Conservation (phyloP, 1,140 invertebrate species). For the Polypedilum pembai region DNA sequence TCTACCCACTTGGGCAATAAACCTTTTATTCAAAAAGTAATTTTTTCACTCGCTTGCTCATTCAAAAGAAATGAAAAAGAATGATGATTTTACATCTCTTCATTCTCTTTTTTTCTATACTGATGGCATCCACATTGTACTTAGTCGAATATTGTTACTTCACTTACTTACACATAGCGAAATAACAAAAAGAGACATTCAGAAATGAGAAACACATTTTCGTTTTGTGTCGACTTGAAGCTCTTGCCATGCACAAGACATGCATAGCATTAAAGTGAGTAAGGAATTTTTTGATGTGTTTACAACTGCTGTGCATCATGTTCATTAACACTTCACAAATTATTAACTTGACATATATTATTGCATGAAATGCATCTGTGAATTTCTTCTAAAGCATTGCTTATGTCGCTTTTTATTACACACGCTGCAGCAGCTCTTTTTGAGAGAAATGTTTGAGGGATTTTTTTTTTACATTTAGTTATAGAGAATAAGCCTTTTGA, state of each 20-base stretch:
- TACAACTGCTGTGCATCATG: slow-evolving; percentile 27
- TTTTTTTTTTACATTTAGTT: too few species aligned
- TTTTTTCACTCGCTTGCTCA: too few species aligned
- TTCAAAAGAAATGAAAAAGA: too few species aligned
- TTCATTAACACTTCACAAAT: slow-evolving; percentile 28
- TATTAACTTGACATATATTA: slow-evolving; percentile 27
- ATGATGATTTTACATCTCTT: too few species aligned
- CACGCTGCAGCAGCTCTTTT: not conserved
- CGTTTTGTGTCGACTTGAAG: not conserved
- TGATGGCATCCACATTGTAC: slow-evolving; percentile 23
- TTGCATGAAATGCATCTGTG: slow-evolving; percentile 26
- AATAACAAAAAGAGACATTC: not conserved
- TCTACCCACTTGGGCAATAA: too few species aligned
- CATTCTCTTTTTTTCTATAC: not conserved
- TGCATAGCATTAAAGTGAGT: not conserved
- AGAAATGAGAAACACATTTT: slow-evolving; percentile 12
- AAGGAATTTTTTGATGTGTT: slow-evolving; percentile 8
- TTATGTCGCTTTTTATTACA: not conserved
- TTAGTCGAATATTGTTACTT: not conserved
- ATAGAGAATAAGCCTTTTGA: too few species aligned
- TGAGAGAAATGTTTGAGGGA: too few species aligned
- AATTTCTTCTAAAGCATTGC: not conserved
- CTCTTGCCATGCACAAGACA: not conserved
- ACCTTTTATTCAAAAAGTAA: too few species aligned
- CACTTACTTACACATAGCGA: not conserved